Evolutionary conservation across 2,888 invertebrate species (phyloP).

Genomic region (Tachina lurida): DNA sequence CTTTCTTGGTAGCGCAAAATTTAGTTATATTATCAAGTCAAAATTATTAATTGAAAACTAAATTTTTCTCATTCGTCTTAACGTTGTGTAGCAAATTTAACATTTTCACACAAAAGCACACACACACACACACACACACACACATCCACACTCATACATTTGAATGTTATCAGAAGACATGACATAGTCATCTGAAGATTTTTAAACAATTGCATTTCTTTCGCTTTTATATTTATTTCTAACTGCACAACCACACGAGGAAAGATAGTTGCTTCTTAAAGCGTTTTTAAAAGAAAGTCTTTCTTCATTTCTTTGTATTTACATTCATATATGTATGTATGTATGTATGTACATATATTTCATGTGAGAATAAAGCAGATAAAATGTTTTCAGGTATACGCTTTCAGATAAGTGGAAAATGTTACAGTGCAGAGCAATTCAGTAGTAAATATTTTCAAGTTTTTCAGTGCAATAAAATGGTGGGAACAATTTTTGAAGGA

Average conservation of each 20-base stretch:
- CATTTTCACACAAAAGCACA: neutral
- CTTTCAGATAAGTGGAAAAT: neutral
- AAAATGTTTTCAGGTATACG: constrained; percentile 36
- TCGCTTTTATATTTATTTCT: constrained; percentile 51
- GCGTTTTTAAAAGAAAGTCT: constrained; percentile 45
- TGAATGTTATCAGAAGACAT: constrained; percentile 40
- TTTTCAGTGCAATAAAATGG: no score
- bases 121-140: no score
- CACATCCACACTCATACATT: no score
- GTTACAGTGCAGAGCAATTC: neutral
- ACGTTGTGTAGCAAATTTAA: constrained; percentile 39
- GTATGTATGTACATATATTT: neutral
- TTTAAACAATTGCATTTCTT: constrained; percentile 60
- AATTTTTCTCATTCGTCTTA: constrained; percentile 7
- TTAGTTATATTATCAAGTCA: neutral
- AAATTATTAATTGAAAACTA: constrained; percentile 26
- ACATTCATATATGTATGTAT: no score
- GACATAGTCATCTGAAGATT: constrained; percentile 65
- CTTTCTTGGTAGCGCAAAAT: constrained; percentile 20
- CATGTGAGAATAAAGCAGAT: constrained; percentile 33
- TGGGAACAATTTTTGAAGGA: no score
- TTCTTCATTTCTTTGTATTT: constrained; percentile 30
- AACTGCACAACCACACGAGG: constrained; percentile 23
- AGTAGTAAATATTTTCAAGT: no score
- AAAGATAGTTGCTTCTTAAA: constrained; percentile 25